Evolutionary conservation across 2,888 invertebrate genomes (phyloP).

Genomic region (Cataglyphis cursor): DNA sequence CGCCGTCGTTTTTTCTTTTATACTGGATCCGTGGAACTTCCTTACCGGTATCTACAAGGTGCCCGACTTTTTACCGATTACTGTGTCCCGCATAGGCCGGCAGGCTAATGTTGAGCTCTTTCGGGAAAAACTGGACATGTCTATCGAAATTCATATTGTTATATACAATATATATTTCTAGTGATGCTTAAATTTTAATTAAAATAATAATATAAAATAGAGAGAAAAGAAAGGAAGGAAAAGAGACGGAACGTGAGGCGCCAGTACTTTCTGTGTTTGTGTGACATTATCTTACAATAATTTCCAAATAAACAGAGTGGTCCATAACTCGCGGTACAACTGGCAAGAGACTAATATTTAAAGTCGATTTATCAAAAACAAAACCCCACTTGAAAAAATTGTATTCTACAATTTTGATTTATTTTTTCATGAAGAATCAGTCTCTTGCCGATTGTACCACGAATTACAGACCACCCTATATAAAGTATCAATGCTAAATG

Average conservation of each 20-base stretch:
- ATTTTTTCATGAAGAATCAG: no score
- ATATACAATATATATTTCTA: no score
- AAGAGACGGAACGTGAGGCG: no score
- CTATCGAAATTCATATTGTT: conserved; percentile 11
- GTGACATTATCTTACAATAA: neutral
- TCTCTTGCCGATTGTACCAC: no score
- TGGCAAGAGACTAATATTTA: no score
- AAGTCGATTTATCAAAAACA: no score
- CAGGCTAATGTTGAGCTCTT: conserved; percentile 4
- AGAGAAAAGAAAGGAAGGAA: neutral
- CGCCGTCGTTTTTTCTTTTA: conserved; percentile 33
- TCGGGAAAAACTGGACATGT: conserved; percentile 5
- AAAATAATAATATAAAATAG: neutral
- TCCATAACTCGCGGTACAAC: no score
- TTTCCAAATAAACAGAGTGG: no score
- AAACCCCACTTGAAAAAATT: no score
- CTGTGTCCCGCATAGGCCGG: conserved; percentile 36
- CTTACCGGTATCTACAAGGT: conserved; percentile 44
- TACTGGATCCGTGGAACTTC: conserved; percentile 32
- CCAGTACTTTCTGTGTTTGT: neutral
- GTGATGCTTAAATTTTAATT: neutral
- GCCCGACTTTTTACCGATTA: conserved; percentile 38
- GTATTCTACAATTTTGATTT: no score
- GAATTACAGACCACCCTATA: no score
- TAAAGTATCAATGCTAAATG: conserved; percentile 11